These are phyloP conservation scores for Saccostrea cuccullata DNA, from an alignment of 1,140 invertebrate genomes.

Conservation along the genomic window DNA sequence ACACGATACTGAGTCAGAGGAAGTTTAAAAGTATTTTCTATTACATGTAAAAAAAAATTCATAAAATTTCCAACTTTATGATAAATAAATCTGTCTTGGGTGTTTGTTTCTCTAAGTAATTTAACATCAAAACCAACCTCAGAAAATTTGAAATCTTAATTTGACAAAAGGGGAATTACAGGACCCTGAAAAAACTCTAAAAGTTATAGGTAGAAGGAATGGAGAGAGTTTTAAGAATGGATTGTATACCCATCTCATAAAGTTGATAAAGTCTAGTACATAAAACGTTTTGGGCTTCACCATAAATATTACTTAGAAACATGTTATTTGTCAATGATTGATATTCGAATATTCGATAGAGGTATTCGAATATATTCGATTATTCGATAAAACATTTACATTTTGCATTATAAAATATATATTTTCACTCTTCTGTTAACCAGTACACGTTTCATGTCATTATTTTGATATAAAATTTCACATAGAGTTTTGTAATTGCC, in stretches of 20 bases:
- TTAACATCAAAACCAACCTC: not conserved
- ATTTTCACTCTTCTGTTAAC: no score
- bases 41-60: not conserved
- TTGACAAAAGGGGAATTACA: not conserved
- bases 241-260: not conserved
- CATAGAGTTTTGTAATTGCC: no score
- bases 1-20: not conserved
- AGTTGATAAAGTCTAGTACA: not conserved
- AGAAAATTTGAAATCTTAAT: not conserved
- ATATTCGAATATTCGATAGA: no score
- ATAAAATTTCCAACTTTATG: not conserved
- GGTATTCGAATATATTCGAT: no score
- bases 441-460: no score
- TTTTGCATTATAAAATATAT: no score
- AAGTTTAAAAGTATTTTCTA: not conserved
- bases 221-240: not conserved
- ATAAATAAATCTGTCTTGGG: not conserved
- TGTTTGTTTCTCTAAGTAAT: not conserved
- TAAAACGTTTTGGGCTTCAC: not conserved
- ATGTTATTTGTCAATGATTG: no score
- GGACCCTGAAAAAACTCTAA: not conserved
- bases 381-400: no score
- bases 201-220: not conserved
- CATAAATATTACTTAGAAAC: slow-evolving; percentile 21
- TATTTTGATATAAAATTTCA: no score